phyloP scores from a whole-genome alignment of 2,888 invertebrate genomes.

The Mantis religiosa region DNA sequence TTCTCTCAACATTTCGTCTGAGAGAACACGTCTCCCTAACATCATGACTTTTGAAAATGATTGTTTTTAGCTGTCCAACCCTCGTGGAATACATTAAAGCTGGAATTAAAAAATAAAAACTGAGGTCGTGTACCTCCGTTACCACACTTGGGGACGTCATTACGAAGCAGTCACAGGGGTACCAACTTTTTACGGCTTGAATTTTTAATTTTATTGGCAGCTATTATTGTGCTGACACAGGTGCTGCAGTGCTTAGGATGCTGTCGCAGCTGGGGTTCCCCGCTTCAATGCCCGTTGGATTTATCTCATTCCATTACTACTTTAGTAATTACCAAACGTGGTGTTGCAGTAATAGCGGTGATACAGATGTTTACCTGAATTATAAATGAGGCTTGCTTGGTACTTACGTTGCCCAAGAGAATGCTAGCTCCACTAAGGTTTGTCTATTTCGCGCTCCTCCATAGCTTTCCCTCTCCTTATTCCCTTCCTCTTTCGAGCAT shows the following conservation, averaged over 20 bases:
- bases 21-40: not conserved
- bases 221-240: slow-evolving; percentile 18
- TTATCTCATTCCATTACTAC: not conserved
- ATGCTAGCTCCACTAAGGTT: not conserved
- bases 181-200: slow-evolving; percentile 13
- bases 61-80: slow-evolving; percentile 3
- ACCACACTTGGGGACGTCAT: not conserved
- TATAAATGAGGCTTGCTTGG: not conserved
- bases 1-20: not conserved
- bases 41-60: not conserved
- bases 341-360: not conserved
- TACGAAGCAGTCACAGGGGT: not conserved
- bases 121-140: not conserved
- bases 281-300: not conserved
- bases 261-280: not conserved
- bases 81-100: not conserved
- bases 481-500: no score
- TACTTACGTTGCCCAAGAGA: not conserved
- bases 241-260: not conserved
- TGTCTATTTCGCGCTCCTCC: not conserved
- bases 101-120: not conserved
- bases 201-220: slow-evolving; percentile 27
- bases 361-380: not conserved
- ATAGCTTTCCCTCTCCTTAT: no score
- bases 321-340: not conserved